Evolutionary conservation across 2,797 vertebrate species (phyloP).

Genomic region (Remorina albescens): DNA sequence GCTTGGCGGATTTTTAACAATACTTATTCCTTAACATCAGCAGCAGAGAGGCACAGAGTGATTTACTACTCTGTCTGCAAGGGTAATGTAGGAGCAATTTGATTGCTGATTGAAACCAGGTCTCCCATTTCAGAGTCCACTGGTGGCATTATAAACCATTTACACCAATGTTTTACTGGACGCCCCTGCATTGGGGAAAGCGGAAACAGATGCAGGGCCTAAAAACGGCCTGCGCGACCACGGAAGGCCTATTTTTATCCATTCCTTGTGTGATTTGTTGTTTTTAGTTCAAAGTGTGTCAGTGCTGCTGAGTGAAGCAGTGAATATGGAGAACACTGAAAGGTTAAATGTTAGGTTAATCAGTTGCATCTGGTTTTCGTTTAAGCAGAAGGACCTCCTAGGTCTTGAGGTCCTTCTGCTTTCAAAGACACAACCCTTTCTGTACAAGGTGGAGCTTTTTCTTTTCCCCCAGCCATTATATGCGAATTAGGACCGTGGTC

Average conservation of each 20-base stretch:
- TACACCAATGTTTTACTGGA: constrained; percentile 84
- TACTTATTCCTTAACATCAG: constrained; percentile 73
- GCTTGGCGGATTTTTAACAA: constrained; percentile 77
- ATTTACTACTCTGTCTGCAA: constrained; percentile 78
- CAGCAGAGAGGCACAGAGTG: constrained; percentile 70
- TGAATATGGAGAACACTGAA: constrained; percentile 71
- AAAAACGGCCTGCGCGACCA: constrained; percentile 64
- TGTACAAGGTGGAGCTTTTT: constrained; percentile 21
- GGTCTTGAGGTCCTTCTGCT: constrained; percentile 50
- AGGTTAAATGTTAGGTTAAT: constrained; percentile 79
- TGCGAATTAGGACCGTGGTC: constrained; percentile 22
- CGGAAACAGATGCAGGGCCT: constrained; percentile 80
- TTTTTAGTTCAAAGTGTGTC: constrained; percentile 58
- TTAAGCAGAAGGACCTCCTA: constrained; percentile 53
- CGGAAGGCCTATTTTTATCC: constrained; percentile 58
- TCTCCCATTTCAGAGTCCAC: constrained; percentile 83
- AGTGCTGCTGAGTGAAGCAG: constrained; percentile 54
- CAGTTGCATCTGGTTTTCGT: constrained; percentile 70
- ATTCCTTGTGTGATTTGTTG: constrained; percentile 56
- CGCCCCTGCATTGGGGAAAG: constrained; percentile 76
- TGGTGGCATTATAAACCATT: constrained; percentile 88
- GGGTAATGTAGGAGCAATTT: constrained; percentile 85
- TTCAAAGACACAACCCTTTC: constrained; percentile 59
- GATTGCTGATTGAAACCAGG: constrained; percentile 89
- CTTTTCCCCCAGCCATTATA: constrained; percentile 24